phyloP scores from a whole-genome alignment of 2,113 vertebrate genomes.

The Pithys albifrons region DNA sequence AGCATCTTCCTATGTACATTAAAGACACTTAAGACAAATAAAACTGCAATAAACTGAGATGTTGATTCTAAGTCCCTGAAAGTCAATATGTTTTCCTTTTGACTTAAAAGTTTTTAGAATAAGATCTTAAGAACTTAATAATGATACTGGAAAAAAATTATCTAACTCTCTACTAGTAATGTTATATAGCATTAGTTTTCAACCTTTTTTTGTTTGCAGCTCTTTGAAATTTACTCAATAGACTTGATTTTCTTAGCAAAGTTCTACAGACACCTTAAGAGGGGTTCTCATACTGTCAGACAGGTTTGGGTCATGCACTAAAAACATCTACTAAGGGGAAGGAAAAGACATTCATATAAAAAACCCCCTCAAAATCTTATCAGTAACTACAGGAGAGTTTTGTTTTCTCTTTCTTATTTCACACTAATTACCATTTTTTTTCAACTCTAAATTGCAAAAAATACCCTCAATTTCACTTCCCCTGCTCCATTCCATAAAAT shows the following conservation, averaged over 20 bases:
- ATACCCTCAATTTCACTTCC: not conserved
- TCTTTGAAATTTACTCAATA: not conserved
- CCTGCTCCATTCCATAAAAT: not conserved
- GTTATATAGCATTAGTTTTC: not conserved
- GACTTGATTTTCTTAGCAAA: not conserved
- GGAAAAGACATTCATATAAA: not conserved
- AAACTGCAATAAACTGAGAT: not conserved
- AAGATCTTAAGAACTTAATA: not conserved
- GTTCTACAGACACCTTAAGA: not conserved
- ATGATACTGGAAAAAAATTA: not conserved
- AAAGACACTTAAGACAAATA: not conserved
- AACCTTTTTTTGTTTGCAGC: not conserved
- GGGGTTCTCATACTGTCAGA: not conserved
- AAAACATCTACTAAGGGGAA: not conserved
- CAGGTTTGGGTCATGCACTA: not conserved
- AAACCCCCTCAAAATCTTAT: not conserved
- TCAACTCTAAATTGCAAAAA: not conserved
- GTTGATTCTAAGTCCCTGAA: not conserved
- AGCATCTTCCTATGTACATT: not conserved
- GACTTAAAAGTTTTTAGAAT: not conserved
- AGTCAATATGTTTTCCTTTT: not conserved
- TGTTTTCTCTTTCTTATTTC: not conserved
- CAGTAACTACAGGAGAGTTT: not conserved
- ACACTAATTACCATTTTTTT: not conserved
- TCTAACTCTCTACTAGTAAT: not conserved